Evolutionary conservation across 2,888 invertebrate genomes (phyloP), one percentile per base, ranked within the genome.

Genomic region (Oxyteleia sp.): DNA sequence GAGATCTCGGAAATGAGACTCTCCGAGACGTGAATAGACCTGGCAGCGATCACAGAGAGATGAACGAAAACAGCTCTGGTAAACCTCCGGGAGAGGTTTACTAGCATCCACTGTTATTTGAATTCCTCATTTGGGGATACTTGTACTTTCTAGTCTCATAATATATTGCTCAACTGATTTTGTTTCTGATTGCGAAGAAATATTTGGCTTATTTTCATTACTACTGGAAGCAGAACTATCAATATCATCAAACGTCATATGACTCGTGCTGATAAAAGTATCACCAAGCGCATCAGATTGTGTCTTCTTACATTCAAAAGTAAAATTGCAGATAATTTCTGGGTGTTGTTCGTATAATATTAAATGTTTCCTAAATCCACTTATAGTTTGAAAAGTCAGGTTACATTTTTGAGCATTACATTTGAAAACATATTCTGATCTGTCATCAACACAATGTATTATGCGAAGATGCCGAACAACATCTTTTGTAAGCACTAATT

Each of bases 61-160:
- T n/a, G n/a, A n/a, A n/a, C n/a, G n/a, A n/a, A n/a, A n/a, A n/a
- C n/a, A n/a, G n/a, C n/a, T n/a, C n/a, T n/a, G n/a, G n/a, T n/a
- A n/a, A n/a, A n/a, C n/a, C n/a, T n/a, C n/a, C n/a, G n/a, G n/a
- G n/a, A n/a, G n/a, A n/a, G n/a, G n/a, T n/a, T 64, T 55, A 18
- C 55, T 75, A 7, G 57, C 47, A n/a, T 38, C 16, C 3, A 75
- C 59, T 41, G 79, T 32, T 10, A 4, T 41, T 55, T 83, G 74
- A 8, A 83, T 38, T 5, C 45, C 63, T 2, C 68, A 63, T 51
- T 79, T 78, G 2, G 74, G 78, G n/a, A 83, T 68, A 4, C 69
- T 16, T 23, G 66, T 51, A 61, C 59, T 35, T 74, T 81, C 71
- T 51, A 74, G 51, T 38, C 29, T 8, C 1, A 61, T 13, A 1